These are phyloP conservation scores for Lanistes nyassanus DNA, from an alignment of 1,140 invertebrate genomes.

Conservation along the genomic window DNA sequence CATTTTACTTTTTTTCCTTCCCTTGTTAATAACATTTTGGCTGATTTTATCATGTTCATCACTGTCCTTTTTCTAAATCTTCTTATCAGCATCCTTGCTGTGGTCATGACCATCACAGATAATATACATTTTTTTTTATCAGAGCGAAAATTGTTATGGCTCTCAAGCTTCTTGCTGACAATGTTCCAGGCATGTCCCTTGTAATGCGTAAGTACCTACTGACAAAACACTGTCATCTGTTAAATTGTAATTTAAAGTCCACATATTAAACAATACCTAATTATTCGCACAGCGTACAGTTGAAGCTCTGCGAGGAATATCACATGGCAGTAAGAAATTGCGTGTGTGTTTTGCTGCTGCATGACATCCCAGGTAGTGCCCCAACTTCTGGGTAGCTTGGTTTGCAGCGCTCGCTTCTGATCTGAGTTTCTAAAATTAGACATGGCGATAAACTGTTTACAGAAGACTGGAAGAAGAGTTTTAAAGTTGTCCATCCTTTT, in stretches of 20 bases:
- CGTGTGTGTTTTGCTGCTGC: neutral
- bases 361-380: no score
- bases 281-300: neutral
- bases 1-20: no score
- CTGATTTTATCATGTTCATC: no score
- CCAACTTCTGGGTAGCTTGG: neutral
- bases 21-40: no score
- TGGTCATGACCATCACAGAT: neutral
- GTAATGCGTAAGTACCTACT: conserved; percentile 46
- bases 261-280: no score
- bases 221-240: conserved; percentile 64
- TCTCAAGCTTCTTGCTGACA: conserved; percentile 48
- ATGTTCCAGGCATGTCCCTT: conserved; percentile 51
- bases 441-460: no score
- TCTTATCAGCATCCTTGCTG: neutral
- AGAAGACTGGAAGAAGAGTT: no score
- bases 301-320: neutral
- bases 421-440: neutral
- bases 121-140: conserved; percentile 21
- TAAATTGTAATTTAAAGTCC: neutral
- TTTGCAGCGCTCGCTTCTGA: neutral
- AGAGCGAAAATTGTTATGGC: conserved; percentile 50
- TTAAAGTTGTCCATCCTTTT: neutral
- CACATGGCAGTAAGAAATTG: neutral
- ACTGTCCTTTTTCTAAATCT: neutral